These are phyloP conservation scores for Scomberomorus guttatus DNA, from an alignment of 2,797 vertebrate genomes.

Conservation along the genomic window DNA sequence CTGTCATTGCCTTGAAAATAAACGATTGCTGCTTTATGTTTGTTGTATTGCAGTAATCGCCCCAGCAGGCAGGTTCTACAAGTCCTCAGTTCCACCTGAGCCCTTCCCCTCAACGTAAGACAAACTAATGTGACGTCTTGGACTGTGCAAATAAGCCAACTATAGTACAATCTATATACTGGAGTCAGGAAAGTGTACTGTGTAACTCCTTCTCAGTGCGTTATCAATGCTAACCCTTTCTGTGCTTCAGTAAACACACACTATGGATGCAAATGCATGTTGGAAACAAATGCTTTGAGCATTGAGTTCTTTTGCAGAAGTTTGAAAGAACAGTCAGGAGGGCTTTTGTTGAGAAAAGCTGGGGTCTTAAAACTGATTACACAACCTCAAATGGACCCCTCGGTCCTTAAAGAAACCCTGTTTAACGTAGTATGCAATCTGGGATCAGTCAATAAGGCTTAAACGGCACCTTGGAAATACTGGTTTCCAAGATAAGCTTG, in stretches of 20 bases:
- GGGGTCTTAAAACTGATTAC: slow-evolving; percentile 43
- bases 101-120: slow-evolving; percentile 34
- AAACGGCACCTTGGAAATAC: not conserved
- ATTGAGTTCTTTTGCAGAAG: slow-evolving; percentile 18
- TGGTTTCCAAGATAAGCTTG: not conserved
- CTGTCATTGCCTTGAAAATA: slow-evolving; percentile 27
- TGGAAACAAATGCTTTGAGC: slow-evolving; percentile 21
- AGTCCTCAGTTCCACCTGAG: slow-evolving; percentile 31
- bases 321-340: slow-evolving; percentile 40
- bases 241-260: not conserved
- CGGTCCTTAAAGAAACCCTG: slow-evolving; percentile 2
- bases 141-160: slow-evolving; percentile 44
- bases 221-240: not conserved
- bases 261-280: not conserved
- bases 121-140: slow-evolving; percentile 14
- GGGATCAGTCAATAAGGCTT: slow-evolving; percentile 4
- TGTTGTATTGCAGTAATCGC: slow-evolving; percentile 9
- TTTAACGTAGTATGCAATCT: not conserved
- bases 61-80: slow-evolving; percentile 64
- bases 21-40: slow-evolving; percentile 4
- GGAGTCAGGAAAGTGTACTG: not conserved
- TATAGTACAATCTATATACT: slow-evolving; percentile 13
- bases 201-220: slow-evolving; percentile 1
- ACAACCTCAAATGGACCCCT: slow-evolving; percentile 6
- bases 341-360: slow-evolving; percentile 44